phyloP scores from a whole-genome alignment of 2,113 vertebrate species.

The Casuarius casuarius region DNA sequence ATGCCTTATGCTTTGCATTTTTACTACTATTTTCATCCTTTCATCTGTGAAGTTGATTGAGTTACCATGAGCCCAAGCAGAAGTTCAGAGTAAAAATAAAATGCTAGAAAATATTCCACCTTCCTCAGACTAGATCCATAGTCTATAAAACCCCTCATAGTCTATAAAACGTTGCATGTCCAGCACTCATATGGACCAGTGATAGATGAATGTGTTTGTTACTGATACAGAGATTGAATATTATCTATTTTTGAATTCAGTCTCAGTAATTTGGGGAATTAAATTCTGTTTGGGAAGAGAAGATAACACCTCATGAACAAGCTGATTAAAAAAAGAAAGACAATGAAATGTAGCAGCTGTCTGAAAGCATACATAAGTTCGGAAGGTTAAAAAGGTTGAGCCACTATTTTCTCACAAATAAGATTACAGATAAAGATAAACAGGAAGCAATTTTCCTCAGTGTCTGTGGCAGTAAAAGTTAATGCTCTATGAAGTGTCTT shows the following conservation, averaged over 20 bases:
- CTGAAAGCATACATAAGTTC: constrained; percentile 10
- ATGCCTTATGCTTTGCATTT: neutral
- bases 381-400: constrained; percentile 48
- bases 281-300: constrained; percentile 11
- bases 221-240: constrained; percentile 26
- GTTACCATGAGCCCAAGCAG: neutral
- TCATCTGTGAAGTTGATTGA: neutral
- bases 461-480: constrained; percentile 21
- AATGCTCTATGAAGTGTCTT: neutral
- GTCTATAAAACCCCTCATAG: neutral
- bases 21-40: neutral
- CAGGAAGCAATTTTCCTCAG: constrained; percentile 55
- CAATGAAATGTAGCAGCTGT: constrained; percentile 2
- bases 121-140: neutral
- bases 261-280: neutral
- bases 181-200: neutral
- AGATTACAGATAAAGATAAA: constrained; percentile 60
- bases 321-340: constrained; percentile 13
- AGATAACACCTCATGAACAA: constrained; percentile 17
- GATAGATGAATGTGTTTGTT: neutral
- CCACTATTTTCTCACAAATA: constrained; percentile 35
- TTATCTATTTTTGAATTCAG: constrained; percentile 12
- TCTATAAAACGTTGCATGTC: neutral
- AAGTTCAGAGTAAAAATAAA: neutral
- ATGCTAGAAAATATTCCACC: neutral